Base-by-base conservation (phyloP, 2,888 invertebrate species). In the Julus scanicus region DNA sequence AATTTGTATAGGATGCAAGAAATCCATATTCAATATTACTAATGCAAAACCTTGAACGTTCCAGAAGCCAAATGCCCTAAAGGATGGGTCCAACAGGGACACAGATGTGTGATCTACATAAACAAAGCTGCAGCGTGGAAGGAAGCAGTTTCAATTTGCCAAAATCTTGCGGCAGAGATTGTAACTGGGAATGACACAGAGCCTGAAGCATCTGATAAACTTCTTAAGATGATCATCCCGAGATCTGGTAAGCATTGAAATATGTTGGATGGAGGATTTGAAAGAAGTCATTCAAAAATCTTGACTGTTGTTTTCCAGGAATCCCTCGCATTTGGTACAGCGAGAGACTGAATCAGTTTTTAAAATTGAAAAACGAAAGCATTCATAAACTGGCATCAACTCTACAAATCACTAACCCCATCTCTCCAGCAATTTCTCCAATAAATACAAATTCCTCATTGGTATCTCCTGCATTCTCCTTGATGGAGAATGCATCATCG, bases 81-180 rank as follows among this genome's bases (percentile, higher is more conserved):
- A 37, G 88, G 88, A 44, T 88, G 85, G 85, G 53, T 71, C 17
- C 29, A 3, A 40, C 20, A 17, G 11, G 88, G 48, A n/a, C 48
- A 86, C 29, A 29, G 20, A 6, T 88, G 88, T 20, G 49, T 88
- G n/a, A 40, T 86, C 29, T 86, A 53, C 86, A 39, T 88, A n/a
- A 63, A 86, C 57, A 85, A 57, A 88, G 86, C 39, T 40, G 63
- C 85, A 37, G 17, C 53, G 9, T 88, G 86, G 85, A 63, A 49
- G 17, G 85, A 88, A 40, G 88, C 88, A 49, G 83, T 37, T 83
- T 53, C 85, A n/a, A 88, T 86, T 20, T 88, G 88, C 48, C 85
- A 63, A 15, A 88, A 88, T 57, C 48, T 88, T 6, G 84, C 17
- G 17, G 29, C 88, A 37, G 86, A 86, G 39, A 86, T 86, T 39